Percentiles rank a stretch among this genome's conserved stretches.
phyloP scores from a whole-genome alignment of 2,113 vertebrate genomes.

The Atrichornis clamosus region DNA sequence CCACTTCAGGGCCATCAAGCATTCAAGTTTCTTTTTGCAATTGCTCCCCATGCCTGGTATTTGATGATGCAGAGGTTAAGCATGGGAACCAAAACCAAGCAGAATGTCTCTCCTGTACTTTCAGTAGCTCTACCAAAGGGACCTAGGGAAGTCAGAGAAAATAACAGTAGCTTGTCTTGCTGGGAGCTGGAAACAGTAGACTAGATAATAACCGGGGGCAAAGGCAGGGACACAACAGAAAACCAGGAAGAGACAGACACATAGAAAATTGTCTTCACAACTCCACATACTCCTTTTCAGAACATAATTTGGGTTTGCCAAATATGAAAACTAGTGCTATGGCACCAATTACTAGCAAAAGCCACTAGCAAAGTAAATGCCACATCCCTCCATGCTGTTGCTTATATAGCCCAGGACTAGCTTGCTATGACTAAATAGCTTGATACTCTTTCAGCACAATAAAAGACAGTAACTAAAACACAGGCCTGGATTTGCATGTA shows the following conservation, averaged over 20 bases:
- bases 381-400: neutral
- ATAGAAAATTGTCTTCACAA: neutral
- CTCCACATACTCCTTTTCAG: neutral
- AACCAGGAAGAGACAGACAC: neutral
- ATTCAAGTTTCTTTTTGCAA: neutral
- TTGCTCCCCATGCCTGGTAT: neutral
- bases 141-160: neutral
- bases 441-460: neutral
- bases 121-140: neutral
- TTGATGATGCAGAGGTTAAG: neutral
- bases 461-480: neutral
- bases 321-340: neutral
- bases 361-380: neutral
- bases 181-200: neutral
- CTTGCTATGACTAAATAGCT: neutral
- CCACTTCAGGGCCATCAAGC: neutral
- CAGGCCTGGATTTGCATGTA: neutral
- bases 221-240: neutral
- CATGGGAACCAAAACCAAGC: neutral
- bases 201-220: neutral
- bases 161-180: neutral
- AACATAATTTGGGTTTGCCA: neutral
- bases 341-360: neutral
- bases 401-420: neutral
- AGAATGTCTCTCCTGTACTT: neutral